Conservation (phyloP, 2,888 invertebrate genomes). For the Standfussiana lucernea region DNA sequence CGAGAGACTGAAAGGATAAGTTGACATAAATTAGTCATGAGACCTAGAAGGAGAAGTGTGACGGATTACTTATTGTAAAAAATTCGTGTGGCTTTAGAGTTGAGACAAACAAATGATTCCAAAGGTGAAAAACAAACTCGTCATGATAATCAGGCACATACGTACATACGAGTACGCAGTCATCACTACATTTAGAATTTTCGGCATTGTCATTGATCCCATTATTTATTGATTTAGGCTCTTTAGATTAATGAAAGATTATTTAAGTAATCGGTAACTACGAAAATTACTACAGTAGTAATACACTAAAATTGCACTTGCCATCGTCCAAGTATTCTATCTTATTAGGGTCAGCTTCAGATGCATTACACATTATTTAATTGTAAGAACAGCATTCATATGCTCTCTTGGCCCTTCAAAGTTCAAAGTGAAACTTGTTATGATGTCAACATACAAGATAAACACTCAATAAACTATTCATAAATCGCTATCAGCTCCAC, state of each 20-base stretch:
- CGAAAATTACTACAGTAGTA: neutral
- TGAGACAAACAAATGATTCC: neutral
- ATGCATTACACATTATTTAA: neutral
- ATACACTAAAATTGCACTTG: neutral
- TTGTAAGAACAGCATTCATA: conserved; percentile 4
- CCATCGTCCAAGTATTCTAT: neutral
- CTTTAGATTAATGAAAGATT: neutral
- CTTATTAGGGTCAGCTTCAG: neutral
- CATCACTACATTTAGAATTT: neutral
- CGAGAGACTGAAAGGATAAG: neutral
- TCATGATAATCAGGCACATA: neutral
- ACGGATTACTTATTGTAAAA: neutral
- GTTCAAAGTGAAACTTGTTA: conserved; percentile 21
- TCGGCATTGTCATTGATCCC: neutral
- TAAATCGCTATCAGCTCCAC: conserved; percentile 74
- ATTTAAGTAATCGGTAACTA: neutral
- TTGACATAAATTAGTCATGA: neutral
- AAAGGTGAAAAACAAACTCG: neutral
- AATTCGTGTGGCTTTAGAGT: neutral
- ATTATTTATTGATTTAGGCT: neutral
- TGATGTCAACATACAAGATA: conserved; percentile 21
- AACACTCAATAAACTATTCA: conserved; percentile 41
- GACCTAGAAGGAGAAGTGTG: neutral
- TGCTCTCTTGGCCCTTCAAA: conserved; percentile 7
- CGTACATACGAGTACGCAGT: neutral